A percentile compares a stretch with the other conserved stretches of the same genome.
Evolutionary conservation across 1,140 invertebrate genomes (phyloP).

Genomic region (Euura lappo): DNA sequence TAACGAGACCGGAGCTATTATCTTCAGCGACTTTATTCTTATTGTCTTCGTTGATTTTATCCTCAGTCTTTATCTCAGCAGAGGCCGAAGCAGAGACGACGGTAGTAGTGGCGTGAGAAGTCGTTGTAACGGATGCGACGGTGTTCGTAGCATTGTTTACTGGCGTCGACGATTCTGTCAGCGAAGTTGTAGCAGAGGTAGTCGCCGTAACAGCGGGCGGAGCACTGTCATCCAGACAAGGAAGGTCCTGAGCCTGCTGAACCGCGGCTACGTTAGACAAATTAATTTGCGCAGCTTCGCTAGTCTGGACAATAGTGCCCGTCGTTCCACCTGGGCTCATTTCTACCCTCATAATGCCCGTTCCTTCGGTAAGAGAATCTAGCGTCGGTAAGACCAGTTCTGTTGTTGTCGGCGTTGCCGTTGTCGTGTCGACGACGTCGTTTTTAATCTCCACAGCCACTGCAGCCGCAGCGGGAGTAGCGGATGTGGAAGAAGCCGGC

Average conservation of each 20-base stretch:
- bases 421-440: constrained; percentile 18
- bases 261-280: constrained; percentile 50
- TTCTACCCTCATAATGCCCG: constrained; percentile 70
- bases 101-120: constrained; percentile 18
- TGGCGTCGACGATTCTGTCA: constrained; percentile 25
- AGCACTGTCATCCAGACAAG: constrained; percentile 48
- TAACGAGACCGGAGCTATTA: constrained; percentile 54
- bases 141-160: constrained; percentile 18
- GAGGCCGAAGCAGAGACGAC: constrained; percentile 9
- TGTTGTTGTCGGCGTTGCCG: constrained; percentile 20
- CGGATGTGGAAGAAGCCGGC: constrained; percentile 20
- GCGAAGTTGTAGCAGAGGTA: constrained; percentile 1
- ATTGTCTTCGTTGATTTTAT: constrained; percentile 37
- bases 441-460: constrained; percentile 15
- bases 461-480: constrained; percentile 21
- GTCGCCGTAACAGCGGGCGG: constrained; percentile 16
- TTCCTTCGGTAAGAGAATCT: constrained; percentile 63
- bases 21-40: constrained; percentile 35
- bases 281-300: constrained; percentile 45
- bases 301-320: constrained; percentile 64
- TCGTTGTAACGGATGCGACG: constrained; percentile 17
- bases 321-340: constrained; percentile 73
- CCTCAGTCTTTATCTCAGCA: constrained; percentile 28
- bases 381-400: constrained; percentile 52
- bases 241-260: constrained; percentile 38